These are phyloP conservation scores for Ornithorhynchus anatinus DNA, from an alignment of 2,113 vertebrate species.

Conservation along the genomic window DNA sequence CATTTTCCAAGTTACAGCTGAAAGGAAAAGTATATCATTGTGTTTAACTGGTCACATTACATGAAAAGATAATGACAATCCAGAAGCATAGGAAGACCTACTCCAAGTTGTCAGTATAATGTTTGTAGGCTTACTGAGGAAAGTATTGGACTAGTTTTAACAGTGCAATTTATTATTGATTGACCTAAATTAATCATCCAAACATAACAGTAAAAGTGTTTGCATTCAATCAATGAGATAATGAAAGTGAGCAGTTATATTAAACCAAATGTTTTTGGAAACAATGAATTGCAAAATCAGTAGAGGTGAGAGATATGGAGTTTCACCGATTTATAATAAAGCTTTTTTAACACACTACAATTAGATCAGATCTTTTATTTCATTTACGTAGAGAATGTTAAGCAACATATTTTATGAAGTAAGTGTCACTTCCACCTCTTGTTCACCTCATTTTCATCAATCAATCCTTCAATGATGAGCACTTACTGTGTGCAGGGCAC, in stretches of 20 bases:
- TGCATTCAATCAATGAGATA: constrained; percentile 9
- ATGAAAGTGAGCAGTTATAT: constrained; percentile 23
- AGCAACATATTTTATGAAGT: too few relatives aligned
- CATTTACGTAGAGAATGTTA: not conserved
- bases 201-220: constrained; percentile 2
- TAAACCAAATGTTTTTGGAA: not conserved
- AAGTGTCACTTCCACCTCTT: too few relatives aligned
- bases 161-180: constrained; percentile 33
- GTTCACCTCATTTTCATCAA: too few relatives aligned
- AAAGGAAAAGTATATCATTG: too few relatives aligned
- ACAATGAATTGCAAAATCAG: constrained; percentile 23
- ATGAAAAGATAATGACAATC: not conserved
- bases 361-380: not conserved
- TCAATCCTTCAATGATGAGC: too few relatives aligned
- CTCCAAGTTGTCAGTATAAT: too few relatives aligned
- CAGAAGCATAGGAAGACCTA: not conserved
- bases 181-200: constrained; percentile 13
- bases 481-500: too few relatives aligned
- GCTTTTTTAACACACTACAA: not conserved
- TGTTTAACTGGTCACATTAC: too few relatives aligned
- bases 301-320: not conserved
- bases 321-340: not conserved
- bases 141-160: constrained; percentile 47
- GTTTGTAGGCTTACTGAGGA: too few relatives aligned
- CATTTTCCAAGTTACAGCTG: too few relatives aligned